Conservation (phyloP, 2,797 vertebrate species). For the Eulemur coronatus region DNA sequence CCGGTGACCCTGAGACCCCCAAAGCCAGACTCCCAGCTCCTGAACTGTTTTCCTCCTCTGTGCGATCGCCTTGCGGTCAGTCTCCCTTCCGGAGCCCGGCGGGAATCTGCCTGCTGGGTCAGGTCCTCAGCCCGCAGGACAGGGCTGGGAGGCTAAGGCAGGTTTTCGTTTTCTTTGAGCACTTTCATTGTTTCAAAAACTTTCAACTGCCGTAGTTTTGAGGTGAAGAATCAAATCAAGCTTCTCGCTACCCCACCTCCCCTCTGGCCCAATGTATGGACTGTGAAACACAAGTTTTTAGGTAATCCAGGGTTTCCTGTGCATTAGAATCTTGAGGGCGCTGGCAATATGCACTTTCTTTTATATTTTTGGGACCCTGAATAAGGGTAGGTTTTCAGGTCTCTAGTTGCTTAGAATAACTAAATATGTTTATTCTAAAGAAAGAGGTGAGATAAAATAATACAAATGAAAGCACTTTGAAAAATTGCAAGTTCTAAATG, state of each 20-base stretch:
- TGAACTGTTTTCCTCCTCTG: not conserved
- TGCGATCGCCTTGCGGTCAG: not conserved
- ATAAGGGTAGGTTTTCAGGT: not conserved
- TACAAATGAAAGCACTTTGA: not conserved
- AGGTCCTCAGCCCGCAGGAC: not conserved
- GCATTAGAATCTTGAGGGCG: not conserved
- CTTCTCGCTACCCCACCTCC: rapidly evolving
- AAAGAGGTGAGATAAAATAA: not conserved
- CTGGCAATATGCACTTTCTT: not conserved
- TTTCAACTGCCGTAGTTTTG: not conserved
- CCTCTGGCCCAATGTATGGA: not conserved
- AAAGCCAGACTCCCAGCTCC: not conserved
- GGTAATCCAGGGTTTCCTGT: rapidly evolving
- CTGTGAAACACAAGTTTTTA: rapidly evolving
- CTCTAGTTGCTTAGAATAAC: not conserved
- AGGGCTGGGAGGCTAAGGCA: rapidly evolving
- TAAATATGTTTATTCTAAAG: not conserved
- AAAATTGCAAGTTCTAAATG: not conserved
- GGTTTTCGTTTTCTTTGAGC: not conserved
- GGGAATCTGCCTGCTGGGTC: not conserved
- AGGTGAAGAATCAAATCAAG: not conserved
- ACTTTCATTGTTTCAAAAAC: not conserved
- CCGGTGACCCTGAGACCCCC: not conserved
- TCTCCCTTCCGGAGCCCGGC: not conserved
- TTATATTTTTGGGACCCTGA: not conserved